Conservation (phyloP, 2,888 invertebrate species). For the Formica aserva region DNA sequence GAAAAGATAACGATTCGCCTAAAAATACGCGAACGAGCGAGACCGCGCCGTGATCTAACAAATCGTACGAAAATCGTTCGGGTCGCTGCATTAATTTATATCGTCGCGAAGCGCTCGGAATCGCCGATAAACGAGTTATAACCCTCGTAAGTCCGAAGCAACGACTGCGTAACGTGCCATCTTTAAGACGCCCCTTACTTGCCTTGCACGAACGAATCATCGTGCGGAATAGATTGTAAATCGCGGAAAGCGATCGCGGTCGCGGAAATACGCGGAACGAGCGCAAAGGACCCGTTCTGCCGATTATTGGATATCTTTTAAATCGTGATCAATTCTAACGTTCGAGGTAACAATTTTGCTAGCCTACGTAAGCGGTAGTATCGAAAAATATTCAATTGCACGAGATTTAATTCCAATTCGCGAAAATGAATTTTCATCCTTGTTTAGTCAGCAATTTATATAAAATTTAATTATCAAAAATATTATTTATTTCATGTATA, state of each 20-base stretch:
- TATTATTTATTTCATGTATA: background rate
- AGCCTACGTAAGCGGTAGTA: background rate
- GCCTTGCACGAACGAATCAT: background rate
- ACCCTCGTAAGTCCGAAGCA: background rate
- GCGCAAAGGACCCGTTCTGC: background rate
- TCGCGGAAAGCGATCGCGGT: background rate
- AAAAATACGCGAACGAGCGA: background rate
- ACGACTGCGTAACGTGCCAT: background rate
- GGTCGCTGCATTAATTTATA: constrained; percentile 30
- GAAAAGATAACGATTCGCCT: constrained; percentile 13
- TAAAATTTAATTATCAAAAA: background rate
- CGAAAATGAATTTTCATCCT: background rate
- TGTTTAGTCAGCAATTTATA: background rate
- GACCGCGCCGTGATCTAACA: background rate
- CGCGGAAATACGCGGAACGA: constrained; percentile 4
- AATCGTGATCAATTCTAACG: background rate
- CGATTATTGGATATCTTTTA: constrained; percentile 32
- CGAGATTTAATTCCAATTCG: background rate
- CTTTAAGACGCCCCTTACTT: background rate
- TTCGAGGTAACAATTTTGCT: constrained; percentile 5
- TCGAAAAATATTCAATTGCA: background rate
- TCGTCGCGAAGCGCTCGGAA: constrained; percentile 3
- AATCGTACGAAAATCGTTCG: background rate
- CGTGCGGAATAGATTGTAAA: constrained; percentile 12
- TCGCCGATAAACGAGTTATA: constrained; percentile 21